A percentile compares a stretch with the other conserved stretches of the same genome.
These are phyloP conservation scores for Troilus luridus DNA, from an alignment of 2,888 invertebrate species.

Conservation along the genomic window DNA sequence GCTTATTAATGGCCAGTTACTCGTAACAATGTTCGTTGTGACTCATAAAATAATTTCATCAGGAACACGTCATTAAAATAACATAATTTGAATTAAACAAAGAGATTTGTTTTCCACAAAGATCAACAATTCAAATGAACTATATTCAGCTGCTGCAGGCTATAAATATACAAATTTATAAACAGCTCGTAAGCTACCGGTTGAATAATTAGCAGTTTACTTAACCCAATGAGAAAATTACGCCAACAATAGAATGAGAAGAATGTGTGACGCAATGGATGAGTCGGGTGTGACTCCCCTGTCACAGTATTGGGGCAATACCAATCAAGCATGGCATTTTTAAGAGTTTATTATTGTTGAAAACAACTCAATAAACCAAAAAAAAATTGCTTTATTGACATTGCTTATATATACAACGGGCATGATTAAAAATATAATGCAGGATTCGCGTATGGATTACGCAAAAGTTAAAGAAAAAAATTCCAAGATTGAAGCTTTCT, in stretches of 20 bases:
- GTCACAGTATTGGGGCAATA: background rate
- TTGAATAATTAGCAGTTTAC: slow-evolving; percentile 14
- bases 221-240: background rate
- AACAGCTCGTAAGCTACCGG: background rate
- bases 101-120: too few species aligned
- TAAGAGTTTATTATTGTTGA: background rate
- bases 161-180: background rate
- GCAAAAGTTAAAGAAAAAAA: background rate
- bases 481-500: background rate
- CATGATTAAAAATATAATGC: background rate
- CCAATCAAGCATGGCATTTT: background rate
- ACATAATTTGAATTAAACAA: too few species aligned
- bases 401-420: background rate
- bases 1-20: too few species aligned
- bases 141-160: too few species aligned
- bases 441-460: background rate
- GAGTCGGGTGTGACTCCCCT: background rate
- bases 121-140: too few species aligned
- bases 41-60: too few species aligned
- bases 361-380: background rate
- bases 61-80: too few species aligned
- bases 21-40: too few species aligned
- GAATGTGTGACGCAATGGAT: background rate
- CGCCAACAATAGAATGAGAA: background rate
- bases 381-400: background rate